Evolutionary conservation across 2,888 invertebrate genomes (phyloP).

Genomic region (Eupithecia tripunctaria): DNA sequence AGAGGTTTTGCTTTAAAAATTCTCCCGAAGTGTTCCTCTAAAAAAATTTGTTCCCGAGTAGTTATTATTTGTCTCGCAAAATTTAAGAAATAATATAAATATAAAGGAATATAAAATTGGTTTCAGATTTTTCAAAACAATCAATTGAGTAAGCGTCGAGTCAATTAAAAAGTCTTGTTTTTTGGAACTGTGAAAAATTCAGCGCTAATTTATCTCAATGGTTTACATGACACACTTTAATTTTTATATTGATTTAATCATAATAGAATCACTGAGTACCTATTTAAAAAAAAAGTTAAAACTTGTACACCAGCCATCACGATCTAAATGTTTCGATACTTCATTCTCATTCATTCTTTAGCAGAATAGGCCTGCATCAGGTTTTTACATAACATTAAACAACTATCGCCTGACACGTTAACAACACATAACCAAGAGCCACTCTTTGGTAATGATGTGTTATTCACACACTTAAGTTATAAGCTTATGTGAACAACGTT

Average conservation of each 20-base stretch:
- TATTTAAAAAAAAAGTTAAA: neutral
- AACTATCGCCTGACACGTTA: constrained; percentile 31
- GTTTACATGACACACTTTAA: neutral
- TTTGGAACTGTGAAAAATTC: neutral
- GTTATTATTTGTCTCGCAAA: no score
- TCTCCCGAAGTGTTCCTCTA: no score
- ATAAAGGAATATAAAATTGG: no score
- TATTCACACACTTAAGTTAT: constrained; percentile 1
- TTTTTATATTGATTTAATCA: neutral
- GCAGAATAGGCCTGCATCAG: constrained; percentile 16
- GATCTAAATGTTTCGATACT: constrained; percentile 20
- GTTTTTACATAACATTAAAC: constrained; percentile 41
- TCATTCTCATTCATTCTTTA: no score
- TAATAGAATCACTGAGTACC: neutral
- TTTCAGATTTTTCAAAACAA: no score
- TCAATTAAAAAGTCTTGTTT: no score
- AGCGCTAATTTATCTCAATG: neutral
- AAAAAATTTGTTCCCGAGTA: no score
- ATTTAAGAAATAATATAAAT: no score
- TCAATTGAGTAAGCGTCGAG: neutral
- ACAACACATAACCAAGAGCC: constrained; percentile 9
- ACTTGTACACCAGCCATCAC: neutral
- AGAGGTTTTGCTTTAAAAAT: no score
- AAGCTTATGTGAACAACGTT: neutral
- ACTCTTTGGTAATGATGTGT: no score